Base-by-base conservation (phyloP, 2,113 vertebrate genomes). In the Siphamia tubifer region DNA sequence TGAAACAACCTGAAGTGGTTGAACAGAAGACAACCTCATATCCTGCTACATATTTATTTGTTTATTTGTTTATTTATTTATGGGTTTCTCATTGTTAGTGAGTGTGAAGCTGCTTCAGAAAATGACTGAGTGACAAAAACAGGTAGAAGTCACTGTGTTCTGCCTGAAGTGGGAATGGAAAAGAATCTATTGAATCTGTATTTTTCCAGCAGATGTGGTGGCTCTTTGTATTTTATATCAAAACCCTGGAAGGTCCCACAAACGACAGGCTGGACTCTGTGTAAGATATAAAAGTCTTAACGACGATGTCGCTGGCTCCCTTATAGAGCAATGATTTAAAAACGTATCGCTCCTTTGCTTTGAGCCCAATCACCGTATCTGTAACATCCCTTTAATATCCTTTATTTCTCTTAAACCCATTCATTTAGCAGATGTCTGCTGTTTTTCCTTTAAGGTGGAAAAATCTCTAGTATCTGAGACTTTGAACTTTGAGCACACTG, bases 151-250 rank as follows among this genome's bases (percentile, higher is more conserved):
- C 42, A 0, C 24, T 3, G 34, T 56, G 38, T 8, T 2, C 28
- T 25, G n/a, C n/a, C n/a, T 19, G 13, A 54, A 27, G 58, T 34
- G 8, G 35, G 66, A 68, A 40, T 55, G 81, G 74, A 81, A 83
- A 84, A 52, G 27, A 67, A 42, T 48, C 64, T 43, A 54, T 53
- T 35, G 36, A 61, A 61, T 15, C 31, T 44, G 35, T 65, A 83
- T 83, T 75, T 66, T 48, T 82, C 6, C 12, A 82, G 32, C 87
- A 89, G 87, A 87, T 89, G 87, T 89, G 70, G 65, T 25, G 39
- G 48, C 52, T 67, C 68, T 70, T 69, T 69, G 66, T 77, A 69
- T 79, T 79, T 69, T 15, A 81, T 81, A 81, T 87, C 74, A 79
- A 86, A 84, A 68, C 55, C 43, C 74, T 81, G 84, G 79, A 83